Evolutionary conservation across 2,113 vertebrate genomes (phyloP).

Genomic region (Zingel zingel): DNA sequence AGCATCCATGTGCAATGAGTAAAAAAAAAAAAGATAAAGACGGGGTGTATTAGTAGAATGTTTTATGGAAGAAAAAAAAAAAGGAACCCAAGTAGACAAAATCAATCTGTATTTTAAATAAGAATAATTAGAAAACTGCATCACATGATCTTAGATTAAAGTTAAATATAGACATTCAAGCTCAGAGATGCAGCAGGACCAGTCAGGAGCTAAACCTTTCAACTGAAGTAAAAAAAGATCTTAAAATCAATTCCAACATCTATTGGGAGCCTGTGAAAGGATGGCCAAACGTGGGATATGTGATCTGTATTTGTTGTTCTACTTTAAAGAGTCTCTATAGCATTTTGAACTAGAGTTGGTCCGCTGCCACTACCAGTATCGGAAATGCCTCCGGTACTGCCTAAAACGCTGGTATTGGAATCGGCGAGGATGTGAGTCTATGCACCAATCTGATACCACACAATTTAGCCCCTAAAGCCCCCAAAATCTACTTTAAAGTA

Average conservation of each 20-base stretch:
- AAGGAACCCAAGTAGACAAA: not conserved
- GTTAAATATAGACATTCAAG: not conserved
- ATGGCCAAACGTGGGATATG: not conserved
- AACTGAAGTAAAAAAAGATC: conserved; percentile 33
- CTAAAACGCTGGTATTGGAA: too few relatives aligned
- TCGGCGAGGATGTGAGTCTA: too few relatives aligned
- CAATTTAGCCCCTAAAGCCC: too few relatives aligned
- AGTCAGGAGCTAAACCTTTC: conserved; percentile 19
- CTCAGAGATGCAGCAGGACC: not conserved
- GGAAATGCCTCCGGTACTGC: too few relatives aligned
- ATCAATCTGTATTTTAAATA: not conserved
- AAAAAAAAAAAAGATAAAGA: not conserved
- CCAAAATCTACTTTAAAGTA: too few relatives aligned
- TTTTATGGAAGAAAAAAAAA: not conserved
- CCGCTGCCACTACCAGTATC: too few relatives aligned
- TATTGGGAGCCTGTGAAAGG: not conserved
- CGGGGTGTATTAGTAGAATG: not conserved
- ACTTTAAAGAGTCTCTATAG: not conserved
- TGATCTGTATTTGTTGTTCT: conserved; percentile 34
- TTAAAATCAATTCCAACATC: conserved; percentile 34
- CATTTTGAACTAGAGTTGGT: not conserved
- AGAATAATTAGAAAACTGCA: not conserved
- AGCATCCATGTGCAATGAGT: not conserved
- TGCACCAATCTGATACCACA: too few relatives aligned
- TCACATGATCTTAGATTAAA: conserved; percentile 1